Conservation (phyloP, 2,113 vertebrate genomes). For the Mixornis gularis region DNA sequence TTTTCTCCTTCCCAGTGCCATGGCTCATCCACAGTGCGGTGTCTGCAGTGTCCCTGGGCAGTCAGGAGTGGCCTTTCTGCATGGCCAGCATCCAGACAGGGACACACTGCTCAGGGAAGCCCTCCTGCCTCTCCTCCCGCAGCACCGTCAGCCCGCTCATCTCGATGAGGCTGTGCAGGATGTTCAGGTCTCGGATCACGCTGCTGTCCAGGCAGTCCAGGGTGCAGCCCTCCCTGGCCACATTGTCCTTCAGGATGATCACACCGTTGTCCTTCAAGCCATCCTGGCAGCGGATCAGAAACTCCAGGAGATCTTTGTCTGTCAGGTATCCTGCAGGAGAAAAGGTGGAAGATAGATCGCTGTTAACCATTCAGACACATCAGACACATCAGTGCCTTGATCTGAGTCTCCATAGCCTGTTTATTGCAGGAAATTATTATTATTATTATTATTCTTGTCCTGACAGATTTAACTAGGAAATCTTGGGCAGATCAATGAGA, state of each 20-base stretch:
- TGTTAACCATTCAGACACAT: not conserved
- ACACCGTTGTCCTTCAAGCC: constrained; percentile 85
- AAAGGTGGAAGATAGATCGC: not conserved
- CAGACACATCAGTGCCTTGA: not conserved
- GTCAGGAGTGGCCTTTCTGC: constrained; percentile 46
- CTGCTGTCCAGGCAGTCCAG: constrained; percentile 89
- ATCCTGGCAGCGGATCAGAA: constrained; percentile 82
- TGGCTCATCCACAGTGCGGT: not conserved
- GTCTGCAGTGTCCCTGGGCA: not conserved
- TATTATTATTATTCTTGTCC: not conserved
- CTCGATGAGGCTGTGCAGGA: constrained; percentile 80
- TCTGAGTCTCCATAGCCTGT: not conserved
- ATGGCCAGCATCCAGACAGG: constrained; percentile 94
- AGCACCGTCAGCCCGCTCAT: constrained; percentile 85
- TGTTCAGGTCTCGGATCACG: constrained; percentile 87
- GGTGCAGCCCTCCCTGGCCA: constrained; percentile 87
- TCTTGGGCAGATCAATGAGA: not conserved
- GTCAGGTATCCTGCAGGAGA: constrained; percentile 83
- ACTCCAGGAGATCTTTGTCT: constrained; percentile 88
- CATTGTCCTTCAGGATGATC: constrained; percentile 93
- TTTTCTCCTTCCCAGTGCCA: not conserved
- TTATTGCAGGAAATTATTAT: not conserved
- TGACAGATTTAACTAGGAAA: not conserved
- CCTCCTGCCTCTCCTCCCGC: constrained; percentile 79
- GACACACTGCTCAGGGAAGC: constrained; percentile 87